Evolutionary conservation across 2,888 invertebrate genomes (phyloP), one percentile per base, ranked within the genome.

Genomic region (Mimumesa dahlbomi): DNA sequence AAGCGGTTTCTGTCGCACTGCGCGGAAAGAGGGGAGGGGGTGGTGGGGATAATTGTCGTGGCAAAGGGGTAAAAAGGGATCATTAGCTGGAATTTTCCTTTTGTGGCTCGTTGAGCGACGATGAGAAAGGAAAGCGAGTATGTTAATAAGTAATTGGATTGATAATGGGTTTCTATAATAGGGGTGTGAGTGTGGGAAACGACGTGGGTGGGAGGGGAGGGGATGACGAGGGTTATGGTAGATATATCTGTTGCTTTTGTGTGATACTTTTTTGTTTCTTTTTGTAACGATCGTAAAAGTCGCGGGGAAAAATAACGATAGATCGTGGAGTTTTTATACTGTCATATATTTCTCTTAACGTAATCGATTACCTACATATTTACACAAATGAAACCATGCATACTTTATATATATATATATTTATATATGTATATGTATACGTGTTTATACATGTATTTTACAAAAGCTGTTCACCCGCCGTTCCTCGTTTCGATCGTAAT

Each of bases 331-430:
- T 53, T 62, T 61, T 61, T 69, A 56, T 64, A 63, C 70, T 73
- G 68, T 79, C 69, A 78, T 83, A 83, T 84, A 78, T 82, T 79
- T 81, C 76, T 77, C 73, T 75, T 69, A 71, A 56, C 54, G 75
- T 82, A 78, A 82, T 83, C 76, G 75, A 79, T 84, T 86, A 82
- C 76, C 83, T 86, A 86, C 82, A 84, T 87, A 86, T 87, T 84
- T 86, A 86, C 86, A 86, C 56, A 75, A 76, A 78, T 50, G 67
- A 62, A 68, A 68, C 38, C 46, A 46, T 58, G 40, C 38, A 62
- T 31, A 36, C 40, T 40, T 58, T 59, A 53, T 58, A 53, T 66
- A 43, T 63, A 31, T 68, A 48, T 19, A 59, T 75, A n/a, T n/a
- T n/a, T n/a, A n/a, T n/a, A n/a, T n/a, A 53, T 66, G 40, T 63